Evolutionary conservation across 1,140 invertebrate species (phyloP).

Genomic region (Pantala flavescens): DNA sequence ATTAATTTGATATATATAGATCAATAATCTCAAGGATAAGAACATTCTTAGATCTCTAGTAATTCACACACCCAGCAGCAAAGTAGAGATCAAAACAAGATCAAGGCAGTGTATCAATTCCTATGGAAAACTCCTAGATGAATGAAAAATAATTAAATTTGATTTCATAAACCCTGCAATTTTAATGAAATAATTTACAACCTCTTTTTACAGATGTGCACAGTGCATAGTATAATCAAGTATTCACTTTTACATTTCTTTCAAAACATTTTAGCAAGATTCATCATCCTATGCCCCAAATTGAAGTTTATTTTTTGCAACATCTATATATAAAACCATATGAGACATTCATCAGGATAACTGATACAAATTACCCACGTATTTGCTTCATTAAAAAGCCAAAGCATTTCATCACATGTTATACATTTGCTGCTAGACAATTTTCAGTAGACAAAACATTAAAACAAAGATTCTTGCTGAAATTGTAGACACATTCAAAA

Average conservation of each 20-base stretch:
- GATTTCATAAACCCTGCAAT: background rate
- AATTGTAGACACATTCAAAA: background rate
- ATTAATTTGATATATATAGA: too few species aligned
- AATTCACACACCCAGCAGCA: too few species aligned
- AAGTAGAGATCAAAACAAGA: too few species aligned
- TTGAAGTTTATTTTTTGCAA: background rate
- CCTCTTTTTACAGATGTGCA: constrained; percentile 6
- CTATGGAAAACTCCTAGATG: too few species aligned
- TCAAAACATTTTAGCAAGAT: background rate
- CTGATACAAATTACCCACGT: background rate
- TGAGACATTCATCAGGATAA: background rate
- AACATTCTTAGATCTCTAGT: too few species aligned
- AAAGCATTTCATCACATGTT: background rate
- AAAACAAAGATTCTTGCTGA: too few species aligned
- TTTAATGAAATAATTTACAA: constrained; percentile 9
- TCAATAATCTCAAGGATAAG: too few species aligned
- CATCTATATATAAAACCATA: background rate
- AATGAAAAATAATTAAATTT: too few species aligned
- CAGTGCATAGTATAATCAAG: background rate
- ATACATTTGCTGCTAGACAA: background rate
- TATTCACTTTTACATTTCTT: background rate
- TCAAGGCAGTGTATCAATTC: too few species aligned
- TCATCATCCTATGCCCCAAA: background rate
- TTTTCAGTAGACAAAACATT: background rate
- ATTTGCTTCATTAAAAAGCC: background rate